Evolutionary conservation across 2,888 invertebrate species (phyloP).

Genomic region (Orthosia incerta): DNA sequence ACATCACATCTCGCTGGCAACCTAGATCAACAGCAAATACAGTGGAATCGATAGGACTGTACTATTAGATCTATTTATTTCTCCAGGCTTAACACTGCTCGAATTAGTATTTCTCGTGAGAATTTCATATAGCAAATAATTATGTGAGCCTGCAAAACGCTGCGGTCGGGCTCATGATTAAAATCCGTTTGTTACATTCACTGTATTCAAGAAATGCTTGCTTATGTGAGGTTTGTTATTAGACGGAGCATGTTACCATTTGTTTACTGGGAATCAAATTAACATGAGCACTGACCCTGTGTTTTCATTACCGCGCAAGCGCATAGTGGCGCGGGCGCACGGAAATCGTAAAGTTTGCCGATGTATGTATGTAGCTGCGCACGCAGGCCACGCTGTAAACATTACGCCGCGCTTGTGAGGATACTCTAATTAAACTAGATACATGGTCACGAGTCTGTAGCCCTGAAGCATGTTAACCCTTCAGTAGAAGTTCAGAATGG

Average conservation of each 20-base stretch:
- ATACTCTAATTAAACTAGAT: slow-evolving; percentile 45
- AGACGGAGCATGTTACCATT: slow-evolving; percentile 35
- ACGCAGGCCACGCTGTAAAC: slow-evolving; percentile 18
- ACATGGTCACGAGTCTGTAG: slow-evolving; percentile 12
- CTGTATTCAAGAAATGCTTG: neutral
- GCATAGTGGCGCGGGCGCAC: slow-evolving; percentile 10
- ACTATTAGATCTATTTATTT: neutral
- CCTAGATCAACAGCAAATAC: neutral
- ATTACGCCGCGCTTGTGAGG: slow-evolving; percentile 16
- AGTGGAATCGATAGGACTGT: neutral
- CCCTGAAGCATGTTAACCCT: neutral
- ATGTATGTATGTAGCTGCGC: neutral
- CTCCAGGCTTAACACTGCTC: neutral
- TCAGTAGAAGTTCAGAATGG: neutral
- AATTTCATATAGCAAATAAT: neutral
- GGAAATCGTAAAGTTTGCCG: slow-evolving; percentile 21
- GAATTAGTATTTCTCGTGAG: neutral
- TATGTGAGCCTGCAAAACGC: neutral
- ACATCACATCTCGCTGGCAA: neutral
- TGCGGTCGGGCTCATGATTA: slow-evolving; percentile 2
- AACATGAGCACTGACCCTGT: slow-evolving; percentile 58
- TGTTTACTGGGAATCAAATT: slow-evolving; percentile 46
- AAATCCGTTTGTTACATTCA: slow-evolving; percentile 5
- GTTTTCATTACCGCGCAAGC: slow-evolving; percentile 41
- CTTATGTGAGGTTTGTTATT: slow-evolving; percentile 5